These are phyloP conservation scores for Clarias fuscus DNA, from an alignment of 2,797 vertebrate genomes.

Conservation along the genomic window DNA sequence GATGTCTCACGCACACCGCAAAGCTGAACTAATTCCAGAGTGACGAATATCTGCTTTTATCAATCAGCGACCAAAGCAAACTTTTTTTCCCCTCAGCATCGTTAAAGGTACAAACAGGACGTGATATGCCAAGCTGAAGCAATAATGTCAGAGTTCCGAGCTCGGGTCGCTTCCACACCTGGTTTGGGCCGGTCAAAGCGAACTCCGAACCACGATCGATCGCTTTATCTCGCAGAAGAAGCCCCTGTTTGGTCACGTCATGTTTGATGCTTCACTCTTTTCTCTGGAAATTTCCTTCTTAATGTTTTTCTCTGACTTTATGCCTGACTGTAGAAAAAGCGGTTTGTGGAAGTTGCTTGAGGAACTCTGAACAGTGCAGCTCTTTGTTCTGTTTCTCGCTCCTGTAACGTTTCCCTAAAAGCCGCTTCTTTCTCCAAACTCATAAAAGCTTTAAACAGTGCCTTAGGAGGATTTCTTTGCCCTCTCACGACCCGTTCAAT, in stretches of 20 bases:
- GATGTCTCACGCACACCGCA: background rate
- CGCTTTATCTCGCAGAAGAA: background rate
- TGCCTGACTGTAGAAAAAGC: background rate
- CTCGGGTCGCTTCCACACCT: background rate
- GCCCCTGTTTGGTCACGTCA: background rate
- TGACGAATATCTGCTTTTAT: background rate
- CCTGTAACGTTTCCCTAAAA: constrained; percentile 8
- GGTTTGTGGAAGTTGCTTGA: background rate
- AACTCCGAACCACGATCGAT: background rate
- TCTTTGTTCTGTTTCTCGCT: constrained; percentile 1
- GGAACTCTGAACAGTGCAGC: background rate
- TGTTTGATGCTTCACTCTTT: background rate
- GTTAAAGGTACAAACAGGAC: background rate
- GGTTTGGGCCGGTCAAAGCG: background rate
- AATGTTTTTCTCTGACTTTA: constrained; percentile 2
- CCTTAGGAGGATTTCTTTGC: background rate
- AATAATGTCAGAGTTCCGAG: background rate
- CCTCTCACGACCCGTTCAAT: background rate
- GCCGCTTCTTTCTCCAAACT: background rate
- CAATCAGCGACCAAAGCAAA: background rate
- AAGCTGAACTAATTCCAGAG: background rate
- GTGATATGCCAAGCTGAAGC: background rate
- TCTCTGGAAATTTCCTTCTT: background rate
- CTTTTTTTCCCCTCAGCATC: background rate
- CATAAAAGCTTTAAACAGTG: background rate